Base-by-base conservation (phyloP, 2,797 vertebrate species). In the Hemitrygon akajei region DNA sequence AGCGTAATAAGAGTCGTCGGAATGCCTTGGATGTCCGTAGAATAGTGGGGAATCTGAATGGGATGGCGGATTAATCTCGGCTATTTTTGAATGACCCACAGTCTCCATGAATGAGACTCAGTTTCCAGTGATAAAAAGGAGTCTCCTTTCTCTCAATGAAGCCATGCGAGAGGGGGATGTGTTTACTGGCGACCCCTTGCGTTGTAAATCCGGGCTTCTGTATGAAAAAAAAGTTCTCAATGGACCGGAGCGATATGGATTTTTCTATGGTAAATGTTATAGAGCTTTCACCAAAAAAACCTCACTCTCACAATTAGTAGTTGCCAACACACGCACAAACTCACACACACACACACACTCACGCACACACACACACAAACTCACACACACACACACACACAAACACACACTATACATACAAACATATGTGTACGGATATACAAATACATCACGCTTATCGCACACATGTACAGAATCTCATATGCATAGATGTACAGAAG, bases 31-130 rank as follows among this genome's bases (percentile, higher is more conserved):
- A 11, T 82, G 81, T 25, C 27, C 7, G 3, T 18, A 27, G 25
- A 16, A n/a, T 11, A 10, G 56, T 60, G 0, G 14, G 27, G 47
- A 82, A 56, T 18, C 66, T 89, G 30, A 63, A 66, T 86, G 82
- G 47, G 47, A 47, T 3, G 5, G 86, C n/a, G 5, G 86, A 89
- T 34, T 66, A 66, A 66, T 66, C 86, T 89, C 30, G 86, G 60
- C n/a, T 63, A 87, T 89, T 89, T 89, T 89, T 89, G 86, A 89
- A 89, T 89, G 86, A 66, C 60, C 86, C 30, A 20, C 86, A 89
- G n/a, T 89, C 86, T 89, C 86, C 18, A 89, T 89, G 86, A 89
- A 89, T 89, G 86, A 89, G 86, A 66, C n/a, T 66, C 30, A 10
- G 86, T 66, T 66, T 66, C 1, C 86, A 89, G 86, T 89, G 58